phyloP scores from a whole-genome alignment of 1,140 invertebrate species.

The Panagrolaimus sp. region DNA sequence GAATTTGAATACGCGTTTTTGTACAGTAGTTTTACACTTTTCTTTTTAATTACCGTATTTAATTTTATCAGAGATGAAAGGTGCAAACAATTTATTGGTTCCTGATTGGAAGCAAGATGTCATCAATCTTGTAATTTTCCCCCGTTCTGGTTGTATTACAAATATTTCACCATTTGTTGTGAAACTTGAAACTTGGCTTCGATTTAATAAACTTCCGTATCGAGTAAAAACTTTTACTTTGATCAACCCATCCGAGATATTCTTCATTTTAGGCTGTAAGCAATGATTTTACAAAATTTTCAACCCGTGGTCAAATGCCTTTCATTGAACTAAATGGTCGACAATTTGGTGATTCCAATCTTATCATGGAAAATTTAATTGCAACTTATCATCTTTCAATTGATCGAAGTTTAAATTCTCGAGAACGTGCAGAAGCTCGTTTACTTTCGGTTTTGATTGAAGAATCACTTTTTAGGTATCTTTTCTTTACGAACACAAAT shows the following conservation, averaged over 20 bases:
- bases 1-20: too few species aligned
- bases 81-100: neutral
- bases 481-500: too few species aligned
- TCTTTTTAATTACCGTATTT: too few species aligned
- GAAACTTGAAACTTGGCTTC: slow-evolving; percentile 87
- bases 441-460: neutral
- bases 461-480: slow-evolving; percentile 31
- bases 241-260: too few species aligned
- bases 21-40: too few species aligned
- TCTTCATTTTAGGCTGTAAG: too few species aligned
- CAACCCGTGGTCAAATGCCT: slow-evolving; percentile 15
- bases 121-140: slow-evolving; percentile 86
- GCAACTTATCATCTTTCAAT: slow-evolving; percentile 25
- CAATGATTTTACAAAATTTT: neutral
- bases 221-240: slow-evolving; percentile 69
- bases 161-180: slow-evolving; percentile 82
- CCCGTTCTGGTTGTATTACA: slow-evolving; percentile 73
- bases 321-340: slow-evolving; percentile 48
- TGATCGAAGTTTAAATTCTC: neutral
- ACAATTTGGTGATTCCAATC: slow-evolving; percentile 43
- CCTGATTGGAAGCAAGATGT: slow-evolving; percentile 80
- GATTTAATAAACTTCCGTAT: slow-evolving; percentile 80
- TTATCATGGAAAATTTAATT: slow-evolving; percentile 39
- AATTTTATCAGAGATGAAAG: too few species aligned
- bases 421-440: slow-evolving; percentile 10